These are phyloP conservation scores for Glyphotaelius pellucidus DNA, from an alignment of 2,888 invertebrate genomes.

Conservation along the genomic window DNA sequence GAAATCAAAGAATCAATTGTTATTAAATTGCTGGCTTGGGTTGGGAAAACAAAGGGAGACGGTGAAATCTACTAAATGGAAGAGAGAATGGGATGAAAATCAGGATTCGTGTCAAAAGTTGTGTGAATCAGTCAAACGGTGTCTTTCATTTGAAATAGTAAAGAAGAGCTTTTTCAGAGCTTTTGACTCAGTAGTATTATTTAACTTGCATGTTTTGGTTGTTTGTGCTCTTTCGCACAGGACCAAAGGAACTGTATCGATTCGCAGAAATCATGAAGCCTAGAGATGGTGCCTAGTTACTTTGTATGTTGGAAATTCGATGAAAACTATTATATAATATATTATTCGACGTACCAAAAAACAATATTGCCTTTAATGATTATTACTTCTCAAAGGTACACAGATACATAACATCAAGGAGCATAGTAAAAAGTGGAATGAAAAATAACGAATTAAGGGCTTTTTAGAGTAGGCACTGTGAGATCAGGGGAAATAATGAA, in stretches of 20 bases:
- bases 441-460: background rate
- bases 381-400: background rate
- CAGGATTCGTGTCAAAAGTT: background rate
- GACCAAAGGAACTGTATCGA: slow-evolving; percentile 36
- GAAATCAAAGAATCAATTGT: background rate
- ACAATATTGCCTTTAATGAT: background rate
- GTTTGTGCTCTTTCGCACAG: slow-evolving; percentile 2
- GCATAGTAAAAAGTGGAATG: background rate
- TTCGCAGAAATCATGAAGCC: background rate
- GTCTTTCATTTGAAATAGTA: background rate
- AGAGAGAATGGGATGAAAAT: slow-evolving; percentile 10
- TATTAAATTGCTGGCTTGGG: background rate
- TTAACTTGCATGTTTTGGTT: background rate
- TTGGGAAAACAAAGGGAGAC: background rate
- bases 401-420: background rate
- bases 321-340: background rate
- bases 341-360: background rate
- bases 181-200: background rate
- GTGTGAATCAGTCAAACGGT: slow-evolving; percentile 6
- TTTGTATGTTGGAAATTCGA: background rate
- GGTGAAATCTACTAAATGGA: background rate
- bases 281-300: background rate
- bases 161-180: background rate
- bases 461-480: background rate
- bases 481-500: too few relatives aligned